phyloP scores from a whole-genome alignment of 1,140 invertebrate genomes.

The Brachionus paranguensis region DNA sequence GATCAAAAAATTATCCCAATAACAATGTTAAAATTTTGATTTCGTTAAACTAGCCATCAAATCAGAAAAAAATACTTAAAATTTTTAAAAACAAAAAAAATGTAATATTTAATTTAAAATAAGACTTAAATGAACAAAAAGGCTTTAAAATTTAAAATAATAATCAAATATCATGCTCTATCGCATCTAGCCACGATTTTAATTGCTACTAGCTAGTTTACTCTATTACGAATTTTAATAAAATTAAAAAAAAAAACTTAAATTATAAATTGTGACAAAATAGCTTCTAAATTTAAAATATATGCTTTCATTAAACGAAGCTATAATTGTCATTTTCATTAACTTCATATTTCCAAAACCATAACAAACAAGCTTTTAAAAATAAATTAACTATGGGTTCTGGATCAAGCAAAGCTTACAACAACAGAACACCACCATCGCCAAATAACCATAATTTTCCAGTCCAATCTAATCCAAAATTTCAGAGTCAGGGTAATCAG shows the following conservation, averaged over 20 bases:
- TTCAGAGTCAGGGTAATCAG: not conserved
- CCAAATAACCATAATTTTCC: not conserved
- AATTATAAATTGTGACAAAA: not conserved
- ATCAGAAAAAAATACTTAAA: no score
- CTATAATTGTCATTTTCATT: not conserved
- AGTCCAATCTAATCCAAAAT: constrained; percentile 13
- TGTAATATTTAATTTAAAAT: not conserved
- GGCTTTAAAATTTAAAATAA: not conserved
- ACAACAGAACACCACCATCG: not conserved
- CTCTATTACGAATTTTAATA: not conserved
- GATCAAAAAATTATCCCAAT: no score
- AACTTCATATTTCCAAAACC: not conserved
- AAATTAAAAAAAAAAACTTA: not conserved
- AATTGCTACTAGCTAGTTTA: not conserved
- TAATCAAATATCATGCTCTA: not conserved
- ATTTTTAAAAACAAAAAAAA: not conserved
- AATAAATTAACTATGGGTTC: constrained; percentile 9
- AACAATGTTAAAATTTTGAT: no score
- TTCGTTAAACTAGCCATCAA: no score
- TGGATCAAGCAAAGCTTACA: not conserved
- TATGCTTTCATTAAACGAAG: not conserved
- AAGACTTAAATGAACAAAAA: not conserved
- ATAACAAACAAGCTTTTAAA: not conserved
- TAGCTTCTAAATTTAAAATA: not conserved
- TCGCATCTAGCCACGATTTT: not conserved